These are phyloP conservation scores for Pseudonaja textilis DNA, from an alignment of 2,113 vertebrate genomes.

Conservation along the genomic window DNA sequence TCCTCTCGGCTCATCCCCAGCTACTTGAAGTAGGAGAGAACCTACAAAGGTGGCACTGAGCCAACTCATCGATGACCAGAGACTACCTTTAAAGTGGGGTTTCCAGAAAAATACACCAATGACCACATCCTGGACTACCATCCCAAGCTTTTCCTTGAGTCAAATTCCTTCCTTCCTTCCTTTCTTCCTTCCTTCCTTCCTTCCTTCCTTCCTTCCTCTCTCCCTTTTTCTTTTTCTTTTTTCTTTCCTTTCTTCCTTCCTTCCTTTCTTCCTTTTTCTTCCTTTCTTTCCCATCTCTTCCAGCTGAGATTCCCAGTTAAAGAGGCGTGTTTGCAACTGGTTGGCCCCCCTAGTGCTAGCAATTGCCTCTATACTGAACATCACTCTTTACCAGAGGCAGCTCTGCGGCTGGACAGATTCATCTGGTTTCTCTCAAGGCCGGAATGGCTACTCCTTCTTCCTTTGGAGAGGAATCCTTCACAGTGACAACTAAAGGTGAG, in stretches of 20 bases:
- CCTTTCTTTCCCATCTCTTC: not conserved
- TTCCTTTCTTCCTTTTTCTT: too few species aligned
- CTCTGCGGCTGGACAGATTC: not conserved
- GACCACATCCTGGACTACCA: too few species aligned
- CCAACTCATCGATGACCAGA: constrained; percentile 58
- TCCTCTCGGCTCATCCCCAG: constrained; percentile 69
- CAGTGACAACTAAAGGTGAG: not conserved
- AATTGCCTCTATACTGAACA: not conserved
- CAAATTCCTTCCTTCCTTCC: not conserved
- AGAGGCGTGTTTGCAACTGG: not conserved
- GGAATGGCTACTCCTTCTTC: not conserved
- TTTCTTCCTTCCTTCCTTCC: rapidly evolving
- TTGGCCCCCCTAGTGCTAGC: not conserved
- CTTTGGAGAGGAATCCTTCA: not conserved
- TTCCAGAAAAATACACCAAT: constrained; percentile 23
- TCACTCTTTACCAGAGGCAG: not conserved
- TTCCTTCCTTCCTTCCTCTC: too few species aligned
- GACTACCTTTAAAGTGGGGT: constrained; percentile 13
- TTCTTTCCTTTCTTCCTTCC: too few species aligned
- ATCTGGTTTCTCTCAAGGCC: not conserved
- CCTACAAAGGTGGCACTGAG: constrained; percentile 52
- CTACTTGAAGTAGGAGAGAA: constrained; percentile 66
- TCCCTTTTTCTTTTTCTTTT: too few species aligned
- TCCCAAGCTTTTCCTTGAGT: not conserved
- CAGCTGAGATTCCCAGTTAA: not conserved